phyloP scores from a whole-genome alignment of 2,888 invertebrate species.

The Conus canariensis region DNA sequence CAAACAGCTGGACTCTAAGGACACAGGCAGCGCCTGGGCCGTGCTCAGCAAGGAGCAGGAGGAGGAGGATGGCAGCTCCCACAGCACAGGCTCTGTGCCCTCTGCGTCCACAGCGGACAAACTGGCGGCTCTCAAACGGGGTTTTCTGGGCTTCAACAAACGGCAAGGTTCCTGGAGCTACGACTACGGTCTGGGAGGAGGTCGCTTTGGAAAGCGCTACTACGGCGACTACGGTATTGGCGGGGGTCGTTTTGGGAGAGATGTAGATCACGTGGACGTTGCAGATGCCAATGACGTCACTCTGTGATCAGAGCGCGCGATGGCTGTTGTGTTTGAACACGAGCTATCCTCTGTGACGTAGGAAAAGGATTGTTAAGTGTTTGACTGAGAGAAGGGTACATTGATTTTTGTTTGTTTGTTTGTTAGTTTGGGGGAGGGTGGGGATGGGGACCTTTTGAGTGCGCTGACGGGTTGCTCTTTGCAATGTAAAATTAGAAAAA shows the following conservation, averaged over 20 bases:
- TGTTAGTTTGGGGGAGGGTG: too few species aligned
- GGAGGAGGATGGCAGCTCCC: background rate
- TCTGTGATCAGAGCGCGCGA: background rate
- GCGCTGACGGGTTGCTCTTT: too few species aligned
- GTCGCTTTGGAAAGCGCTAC: conserved; percentile 73
- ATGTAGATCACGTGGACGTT: conserved; percentile 69
- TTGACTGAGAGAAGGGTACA: too few species aligned
- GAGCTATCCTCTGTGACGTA: too few species aligned
- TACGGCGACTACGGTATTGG: conserved; percentile 71
- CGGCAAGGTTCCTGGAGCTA: conserved; percentile 74
- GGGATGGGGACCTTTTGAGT: too few species aligned
- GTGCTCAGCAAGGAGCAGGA: background rate
- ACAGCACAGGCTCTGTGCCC: background rate
- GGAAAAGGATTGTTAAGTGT: too few species aligned
- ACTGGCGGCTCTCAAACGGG: background rate
- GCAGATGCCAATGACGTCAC: conserved; percentile 49
- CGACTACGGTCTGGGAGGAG: conserved; percentile 77
- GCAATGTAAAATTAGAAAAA: too few species aligned
- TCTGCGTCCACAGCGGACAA: background rate
- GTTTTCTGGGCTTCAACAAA: conserved; percentile 57
- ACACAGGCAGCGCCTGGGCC: conserved; percentile 1
- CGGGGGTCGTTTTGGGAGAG: conserved; percentile 73
- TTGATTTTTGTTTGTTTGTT: too few species aligned
- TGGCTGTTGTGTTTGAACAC: background rate
- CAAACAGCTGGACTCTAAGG: conserved; percentile 25